These are phyloP conservation scores for Ardeotis arabs DNA, from an alignment of 2,113 vertebrate species.

Conservation along the genomic window DNA sequence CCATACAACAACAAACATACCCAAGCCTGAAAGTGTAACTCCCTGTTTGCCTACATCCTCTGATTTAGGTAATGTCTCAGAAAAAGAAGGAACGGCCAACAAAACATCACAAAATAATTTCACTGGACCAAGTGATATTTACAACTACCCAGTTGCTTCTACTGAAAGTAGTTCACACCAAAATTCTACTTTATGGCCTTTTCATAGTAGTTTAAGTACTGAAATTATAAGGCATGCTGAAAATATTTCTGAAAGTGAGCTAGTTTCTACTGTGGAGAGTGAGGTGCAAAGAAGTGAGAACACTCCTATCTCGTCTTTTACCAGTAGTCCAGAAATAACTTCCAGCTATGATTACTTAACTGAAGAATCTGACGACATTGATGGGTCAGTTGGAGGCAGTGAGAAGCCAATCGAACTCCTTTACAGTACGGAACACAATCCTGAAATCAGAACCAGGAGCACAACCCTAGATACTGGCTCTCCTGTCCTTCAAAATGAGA, in stretches of 20 bases:
- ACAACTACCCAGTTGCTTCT: neutral
- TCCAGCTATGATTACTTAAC: conserved; percentile 60
- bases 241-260: neutral
- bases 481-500: neutral
- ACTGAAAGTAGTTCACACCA: conserved; percentile 39
- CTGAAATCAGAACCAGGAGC: conserved; percentile 23
- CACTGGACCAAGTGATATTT: neutral
- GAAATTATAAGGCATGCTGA: neutral
- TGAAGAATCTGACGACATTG: conserved; percentile 52
- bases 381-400: conserved; percentile 42
- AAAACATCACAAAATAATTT: conserved; percentile 33
- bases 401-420: neutral
- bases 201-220: neutral
- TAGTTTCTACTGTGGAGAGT: neutral
- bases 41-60: neutral
- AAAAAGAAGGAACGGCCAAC: neutral
- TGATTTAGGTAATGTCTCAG: neutral
- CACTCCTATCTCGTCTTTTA: neutral
- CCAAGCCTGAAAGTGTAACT: conserved; percentile 29
- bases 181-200: conserved; percentile 6
- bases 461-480: neutral
- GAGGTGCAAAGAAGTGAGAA: neutral
- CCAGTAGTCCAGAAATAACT: conserved; percentile 37
- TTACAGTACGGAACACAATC: conserved; percentile 20
- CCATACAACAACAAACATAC: conserved; percentile 8